Conservation (phyloP, 92 coral and sea anemone species). For the Zoanthus gigantus region DNA sequence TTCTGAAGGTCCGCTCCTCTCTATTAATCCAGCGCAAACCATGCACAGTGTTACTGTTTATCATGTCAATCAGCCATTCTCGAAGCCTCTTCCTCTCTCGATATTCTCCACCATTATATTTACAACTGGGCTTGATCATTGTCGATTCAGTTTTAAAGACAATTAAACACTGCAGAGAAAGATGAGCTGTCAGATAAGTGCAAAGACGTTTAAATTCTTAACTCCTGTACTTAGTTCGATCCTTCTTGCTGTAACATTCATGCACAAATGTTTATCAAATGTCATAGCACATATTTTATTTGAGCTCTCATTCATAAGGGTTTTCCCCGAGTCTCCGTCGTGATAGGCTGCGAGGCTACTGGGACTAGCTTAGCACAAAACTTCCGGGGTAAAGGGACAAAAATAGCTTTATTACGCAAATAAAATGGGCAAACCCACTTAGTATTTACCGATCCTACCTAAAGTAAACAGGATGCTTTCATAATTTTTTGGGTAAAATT, state of each 20-base stretch:
- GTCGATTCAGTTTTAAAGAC: background rate
- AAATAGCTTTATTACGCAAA: constrained; percentile 21
- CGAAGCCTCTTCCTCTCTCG: constrained; percentile 85
- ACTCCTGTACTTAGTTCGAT: background rate
- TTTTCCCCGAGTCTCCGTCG: constrained; percentile 13
- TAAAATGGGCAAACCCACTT: background rate
- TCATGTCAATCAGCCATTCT: constrained; percentile 85
- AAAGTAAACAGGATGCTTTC: constrained; percentile 39
- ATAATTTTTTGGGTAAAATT: background rate
- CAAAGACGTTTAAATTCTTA: background rate
- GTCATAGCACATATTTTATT: background rate
- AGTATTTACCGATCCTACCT: background rate
- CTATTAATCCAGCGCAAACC: constrained; percentile 82
- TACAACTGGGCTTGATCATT: constrained; percentile 25
- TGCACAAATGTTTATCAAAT: background rate
- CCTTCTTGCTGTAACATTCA: constrained; percentile 27
- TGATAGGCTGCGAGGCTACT: constrained; percentile 24
- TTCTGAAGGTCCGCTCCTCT: constrained; percentile 74
- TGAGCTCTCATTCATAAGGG: background rate
- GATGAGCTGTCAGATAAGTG: background rate
- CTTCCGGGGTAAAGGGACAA: constrained; percentile 33
- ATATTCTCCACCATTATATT: constrained; percentile 12
- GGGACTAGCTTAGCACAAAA: background rate
- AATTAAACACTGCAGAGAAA: constrained; percentile 13
- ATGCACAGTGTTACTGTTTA: constrained; percentile 82